These are phyloP conservation scores for Paradoxurus hermaphroditus DNA, from an alignment of 2,113 vertebrate genomes.

Conservation along the genomic window DNA sequence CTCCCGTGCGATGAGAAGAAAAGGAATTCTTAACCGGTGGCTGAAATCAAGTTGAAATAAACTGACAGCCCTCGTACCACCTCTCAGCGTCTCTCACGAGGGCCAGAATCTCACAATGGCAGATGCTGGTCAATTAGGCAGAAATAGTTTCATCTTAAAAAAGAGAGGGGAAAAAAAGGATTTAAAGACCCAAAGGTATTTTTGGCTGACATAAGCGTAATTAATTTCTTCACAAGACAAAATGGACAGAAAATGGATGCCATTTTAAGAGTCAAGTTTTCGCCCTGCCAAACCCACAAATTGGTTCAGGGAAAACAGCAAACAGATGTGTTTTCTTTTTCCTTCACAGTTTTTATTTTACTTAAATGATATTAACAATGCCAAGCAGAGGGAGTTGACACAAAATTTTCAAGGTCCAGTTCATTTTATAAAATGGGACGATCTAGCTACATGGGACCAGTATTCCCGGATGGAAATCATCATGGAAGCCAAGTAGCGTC, in stretches of 20 bases:
- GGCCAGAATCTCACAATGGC: not conserved
- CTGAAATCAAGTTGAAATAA: not conserved
- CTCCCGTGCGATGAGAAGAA: not conserved
- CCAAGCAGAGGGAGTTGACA: not conserved
- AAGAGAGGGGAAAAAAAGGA: not conserved
- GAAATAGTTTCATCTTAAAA: constrained; percentile 62
- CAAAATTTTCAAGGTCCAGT: not conserved
- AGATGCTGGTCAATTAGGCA: constrained; percentile 57
- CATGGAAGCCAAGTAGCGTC: rapidly evolving
- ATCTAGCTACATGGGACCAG: not conserved
- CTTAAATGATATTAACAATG: not conserved
- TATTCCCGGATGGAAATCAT: not conserved
- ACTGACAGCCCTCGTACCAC: not conserved
- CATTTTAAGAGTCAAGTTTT: not conserved
- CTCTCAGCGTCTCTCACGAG: not conserved
- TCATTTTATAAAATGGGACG: not conserved
- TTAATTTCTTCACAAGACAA: constrained; percentile 62
- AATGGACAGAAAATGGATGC: constrained; percentile 48
- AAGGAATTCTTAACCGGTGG: not conserved
- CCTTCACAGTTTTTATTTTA: not conserved
- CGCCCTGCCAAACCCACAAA: not conserved
- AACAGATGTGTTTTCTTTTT: not conserved
- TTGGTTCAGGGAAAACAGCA: not conserved
- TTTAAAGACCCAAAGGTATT: constrained; percentile 57
- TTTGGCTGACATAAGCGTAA: constrained; percentile 56